These are phyloP conservation scores for Otolemur crassicaudatus DNA, from an alignment of 2,797 vertebrate genomes.

Conservation along the genomic window DNA sequence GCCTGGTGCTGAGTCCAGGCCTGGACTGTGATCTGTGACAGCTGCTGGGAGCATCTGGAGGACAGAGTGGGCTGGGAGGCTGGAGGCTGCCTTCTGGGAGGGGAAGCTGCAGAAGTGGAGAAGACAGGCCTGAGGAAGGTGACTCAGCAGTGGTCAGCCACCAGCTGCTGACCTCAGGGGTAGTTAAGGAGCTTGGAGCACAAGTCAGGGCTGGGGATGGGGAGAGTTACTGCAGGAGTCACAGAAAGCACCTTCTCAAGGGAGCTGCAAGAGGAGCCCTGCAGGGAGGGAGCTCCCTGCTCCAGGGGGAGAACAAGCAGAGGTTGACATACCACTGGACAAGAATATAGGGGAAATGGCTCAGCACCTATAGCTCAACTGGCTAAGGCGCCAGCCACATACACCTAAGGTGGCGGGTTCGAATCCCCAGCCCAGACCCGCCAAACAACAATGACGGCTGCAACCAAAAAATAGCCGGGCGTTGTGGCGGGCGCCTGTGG, in stretches of 20 bases:
- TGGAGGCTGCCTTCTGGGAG: neutral
- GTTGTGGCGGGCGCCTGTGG: neutral
- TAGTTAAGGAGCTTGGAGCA: neutral
- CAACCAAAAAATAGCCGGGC: too few species aligned
- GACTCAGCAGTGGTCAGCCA: neutral
- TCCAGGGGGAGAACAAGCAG: neutral
- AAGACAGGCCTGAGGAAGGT: neutral
- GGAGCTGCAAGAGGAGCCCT: neutral
- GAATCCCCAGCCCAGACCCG: too few species aligned
- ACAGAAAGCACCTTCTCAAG: neutral
- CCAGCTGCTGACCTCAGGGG: neutral
- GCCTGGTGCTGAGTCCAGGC: neutral
- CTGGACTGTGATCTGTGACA: neutral
- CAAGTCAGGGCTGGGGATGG: neutral
- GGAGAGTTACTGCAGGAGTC: neutral
- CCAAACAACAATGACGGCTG: too few species aligned
- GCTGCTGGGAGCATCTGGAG: neutral
- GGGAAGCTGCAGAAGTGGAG: neutral
- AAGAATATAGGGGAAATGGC: too few species aligned
- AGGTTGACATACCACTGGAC: neutral
- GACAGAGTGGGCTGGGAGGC: neutral
- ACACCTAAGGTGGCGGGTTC: too few species aligned
- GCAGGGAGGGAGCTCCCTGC: neutral
- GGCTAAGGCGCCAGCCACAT: too few species aligned
- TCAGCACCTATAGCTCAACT: too few species aligned